These are phyloP conservation scores for Psammodynastes pulverulentus DNA, from an alignment of 2,113 vertebrate genomes.

Conservation along the genomic window DNA sequence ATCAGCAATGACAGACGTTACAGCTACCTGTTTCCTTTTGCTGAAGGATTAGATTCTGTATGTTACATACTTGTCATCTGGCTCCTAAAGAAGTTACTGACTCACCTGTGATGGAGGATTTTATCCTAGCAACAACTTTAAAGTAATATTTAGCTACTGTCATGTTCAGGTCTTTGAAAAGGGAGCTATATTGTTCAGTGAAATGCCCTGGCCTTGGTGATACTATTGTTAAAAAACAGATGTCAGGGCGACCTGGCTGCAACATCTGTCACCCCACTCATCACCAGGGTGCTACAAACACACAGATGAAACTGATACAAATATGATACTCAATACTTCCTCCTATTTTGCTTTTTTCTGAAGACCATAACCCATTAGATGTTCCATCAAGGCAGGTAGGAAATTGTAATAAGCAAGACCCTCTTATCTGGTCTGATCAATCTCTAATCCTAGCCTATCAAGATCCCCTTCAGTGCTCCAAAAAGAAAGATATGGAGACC, in stretches of 20 bases:
- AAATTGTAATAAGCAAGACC: not conserved
- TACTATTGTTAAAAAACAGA: not conserved
- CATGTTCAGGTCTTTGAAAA: not conserved
- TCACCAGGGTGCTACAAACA: not conserved
- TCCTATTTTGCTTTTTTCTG: not conserved
- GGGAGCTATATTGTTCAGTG: not conserved
- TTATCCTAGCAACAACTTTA: not conserved
- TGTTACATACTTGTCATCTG: not conserved
- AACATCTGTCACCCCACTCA: not conserved
- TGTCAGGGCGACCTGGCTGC: not conserved
- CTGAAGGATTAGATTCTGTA: not conserved
- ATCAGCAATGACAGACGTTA: not conserved
- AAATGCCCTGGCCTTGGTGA: not conserved
- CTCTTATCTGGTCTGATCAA: not conserved
- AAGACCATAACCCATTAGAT: not conserved
- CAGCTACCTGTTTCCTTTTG: not conserved
- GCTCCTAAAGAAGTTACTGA: not conserved
- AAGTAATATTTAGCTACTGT: not conserved
- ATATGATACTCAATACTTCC: not conserved
- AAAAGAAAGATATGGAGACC: not conserved
- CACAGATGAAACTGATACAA: not conserved
- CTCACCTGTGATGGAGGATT: not conserved
- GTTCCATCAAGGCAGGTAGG: not conserved
- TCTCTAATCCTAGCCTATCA: not conserved
- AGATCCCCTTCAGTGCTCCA: not conserved